Base-by-base conservation (phyloP, 2,113 vertebrate genomes). In the Sarotherodon lohbergeri region DNA sequence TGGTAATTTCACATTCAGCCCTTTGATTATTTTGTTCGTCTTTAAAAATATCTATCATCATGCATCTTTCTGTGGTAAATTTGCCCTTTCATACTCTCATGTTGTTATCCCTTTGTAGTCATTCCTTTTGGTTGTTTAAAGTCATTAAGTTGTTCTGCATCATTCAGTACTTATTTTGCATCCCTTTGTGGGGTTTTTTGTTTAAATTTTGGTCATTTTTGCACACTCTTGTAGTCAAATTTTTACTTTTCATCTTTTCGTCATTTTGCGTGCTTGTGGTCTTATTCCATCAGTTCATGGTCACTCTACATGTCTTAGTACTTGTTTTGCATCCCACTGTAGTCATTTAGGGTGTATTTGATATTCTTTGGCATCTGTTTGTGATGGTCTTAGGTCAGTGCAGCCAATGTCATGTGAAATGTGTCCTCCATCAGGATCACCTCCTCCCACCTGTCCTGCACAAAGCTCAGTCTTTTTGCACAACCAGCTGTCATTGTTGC, bases 161-260 rank as follows among this genome's bases (percentile, higher is more conserved):
- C 34, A 22, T 13, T 68, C 19, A 13, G 27, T 32, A 52, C 73
- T 34, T 8, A 34, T 52, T 79, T 79, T 19, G 73, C 46, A 9
- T 36, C 73, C 6, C 7, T 50, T 50, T 34, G 16, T 52, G 46
- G 9, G 10, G 0, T 0, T 2, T 32, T 19, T 32, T 79, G 17
- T 73, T 24, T 16, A 8, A 8, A 66, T 10, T 73, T 0, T 46
- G 66, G 12, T 73, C 3, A 34, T 32, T 79, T 5, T 36, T 52
- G 16, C 46, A 52, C 27, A 48, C 14, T 13, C 0, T 17, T 6
- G 0, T 73, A 24, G 13, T 43, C 13, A 4, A 4, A 73, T n/a
- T 4, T 4, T 39, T 66, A 1, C 34, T 39, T 22, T 0, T 66
- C 19, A 39, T 39, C 36, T 9, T 39, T 39, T 39, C 9, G 36